Conservation (phyloP, 2,797 vertebrate genomes). For the Nannoperca obscura region DNA sequence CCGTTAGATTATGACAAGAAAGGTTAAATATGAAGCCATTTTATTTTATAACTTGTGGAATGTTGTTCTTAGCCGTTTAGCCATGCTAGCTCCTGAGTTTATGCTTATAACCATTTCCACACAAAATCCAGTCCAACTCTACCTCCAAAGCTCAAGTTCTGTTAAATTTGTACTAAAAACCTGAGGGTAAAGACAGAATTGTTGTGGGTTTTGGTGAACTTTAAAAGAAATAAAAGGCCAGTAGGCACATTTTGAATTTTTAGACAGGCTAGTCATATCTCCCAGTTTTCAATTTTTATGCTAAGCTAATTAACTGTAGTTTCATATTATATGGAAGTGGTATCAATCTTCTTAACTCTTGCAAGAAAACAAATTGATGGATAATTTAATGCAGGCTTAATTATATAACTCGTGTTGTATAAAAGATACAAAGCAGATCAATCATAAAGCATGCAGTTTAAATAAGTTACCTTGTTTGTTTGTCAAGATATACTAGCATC, state of each 20-base stretch:
- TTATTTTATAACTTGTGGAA: not conserved
- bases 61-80: not conserved
- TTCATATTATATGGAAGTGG: not conserved
- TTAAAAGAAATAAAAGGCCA: not conserved
- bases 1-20: not conserved
- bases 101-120: not conserved
- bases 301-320: not conserved
- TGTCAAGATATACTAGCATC: not conserved
- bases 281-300: not conserved
- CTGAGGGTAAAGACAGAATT: not conserved
- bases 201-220: not conserved
- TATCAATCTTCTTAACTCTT: not conserved
- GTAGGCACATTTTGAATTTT: not conserved
- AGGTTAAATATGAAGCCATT: not conserved
- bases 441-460: not conserved
- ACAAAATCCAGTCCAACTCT: not conserved
- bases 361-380: not conserved
- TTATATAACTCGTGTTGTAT: not conserved
- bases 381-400: not conserved
- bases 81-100: not conserved
- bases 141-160: not conserved
- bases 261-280: not conserved
- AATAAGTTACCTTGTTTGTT: not conserved
- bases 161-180: not conserved
- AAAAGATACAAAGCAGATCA: not conserved